A percentile compares a stretch with the other conserved stretches of the same genome.
phyloP scores from a whole-genome alignment of 1,140 invertebrate species.

The Oncopeltus fasciatus region DNA sequence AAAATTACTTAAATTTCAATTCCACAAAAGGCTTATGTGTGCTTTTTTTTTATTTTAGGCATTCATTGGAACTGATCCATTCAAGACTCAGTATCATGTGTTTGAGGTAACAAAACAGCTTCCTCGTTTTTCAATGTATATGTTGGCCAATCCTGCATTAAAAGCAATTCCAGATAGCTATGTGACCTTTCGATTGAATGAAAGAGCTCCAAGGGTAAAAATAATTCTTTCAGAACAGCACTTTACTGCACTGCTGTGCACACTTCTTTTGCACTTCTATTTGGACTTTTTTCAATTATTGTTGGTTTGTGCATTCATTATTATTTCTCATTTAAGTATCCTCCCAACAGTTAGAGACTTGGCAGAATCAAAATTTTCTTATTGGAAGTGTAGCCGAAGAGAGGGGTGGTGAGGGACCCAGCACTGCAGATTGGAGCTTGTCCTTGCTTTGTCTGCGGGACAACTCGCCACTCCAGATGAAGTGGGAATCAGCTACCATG shows the following conservation, averaged over 20 bases:
- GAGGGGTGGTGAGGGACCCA: conserved; percentile 19
- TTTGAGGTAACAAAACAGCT: conserved; percentile 79
- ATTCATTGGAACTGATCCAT: conserved; percentile 56
- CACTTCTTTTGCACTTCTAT: not conserved
- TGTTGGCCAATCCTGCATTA: conserved; percentile 31
- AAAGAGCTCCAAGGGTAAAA: conserved; percentile 40
- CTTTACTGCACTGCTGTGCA: conserved; percentile 2
- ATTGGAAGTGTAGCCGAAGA: conserved; percentile 32
- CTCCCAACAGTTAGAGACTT: conserved; percentile 50
- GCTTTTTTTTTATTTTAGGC: conserved; percentile 35
- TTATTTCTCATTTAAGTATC: not conserved
- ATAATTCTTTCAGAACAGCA: not conserved
- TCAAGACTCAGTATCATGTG: conserved; percentile 68
- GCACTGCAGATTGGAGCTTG: conserved; percentile 26
- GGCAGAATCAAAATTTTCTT: conserved; percentile 81
- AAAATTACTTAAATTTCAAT: too few species aligned
- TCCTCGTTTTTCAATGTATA: conserved; percentile 81
- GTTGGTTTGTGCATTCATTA: not conserved
- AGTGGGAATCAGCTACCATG: conserved; percentile 37
- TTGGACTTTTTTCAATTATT: not conserved
- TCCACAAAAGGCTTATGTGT: too few species aligned
- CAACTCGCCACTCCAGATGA: conserved; percentile 23
- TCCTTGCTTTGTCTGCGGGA: conserved; percentile 42
- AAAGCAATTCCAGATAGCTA: conserved; percentile 35
- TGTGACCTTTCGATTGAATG: conserved; percentile 51